Percentiles rank a stretch among this genome's conserved stretches.
Evolutionary conservation across 2,113 vertebrate genomes (phyloP).

Genomic region (Dasyprocta punctata): DNA sequence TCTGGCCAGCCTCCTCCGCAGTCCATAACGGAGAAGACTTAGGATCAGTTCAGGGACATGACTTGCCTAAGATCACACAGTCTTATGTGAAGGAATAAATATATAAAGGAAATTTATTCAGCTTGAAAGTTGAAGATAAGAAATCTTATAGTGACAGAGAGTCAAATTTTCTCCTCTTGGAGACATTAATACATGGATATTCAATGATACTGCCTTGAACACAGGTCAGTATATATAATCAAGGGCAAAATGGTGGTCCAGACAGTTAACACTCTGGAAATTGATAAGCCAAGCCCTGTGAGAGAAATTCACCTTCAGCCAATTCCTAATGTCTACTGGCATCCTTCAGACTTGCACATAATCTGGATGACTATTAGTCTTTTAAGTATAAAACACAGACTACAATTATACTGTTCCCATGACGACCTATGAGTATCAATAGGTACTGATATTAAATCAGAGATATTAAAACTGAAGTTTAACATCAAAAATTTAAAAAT

Average conservation of each 20-base stretch:
- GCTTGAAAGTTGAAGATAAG: neutral
- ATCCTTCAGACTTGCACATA: neutral
- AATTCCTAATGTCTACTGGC: neutral
- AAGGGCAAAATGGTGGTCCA: neutral
- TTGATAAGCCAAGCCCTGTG: neutral
- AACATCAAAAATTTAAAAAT: neutral
- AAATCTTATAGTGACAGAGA: neutral
- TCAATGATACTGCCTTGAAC: neutral
- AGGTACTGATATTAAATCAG: constrained; percentile 6
- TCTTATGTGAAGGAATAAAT: neutral
- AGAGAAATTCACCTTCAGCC: neutral
- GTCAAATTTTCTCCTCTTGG: neutral
- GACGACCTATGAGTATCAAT: neutral
- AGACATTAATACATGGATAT: neutral
- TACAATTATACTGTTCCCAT: neutral
- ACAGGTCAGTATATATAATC: neutral
- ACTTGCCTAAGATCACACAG: neutral
- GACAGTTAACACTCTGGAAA: neutral
- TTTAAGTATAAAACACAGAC: neutral
- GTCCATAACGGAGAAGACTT: neutral
- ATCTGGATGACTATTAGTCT: neutral
- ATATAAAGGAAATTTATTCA: neutral
- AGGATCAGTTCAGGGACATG: neutral
- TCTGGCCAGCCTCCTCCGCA: neutral
- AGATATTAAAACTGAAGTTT: neutral